Evolutionary conservation across 2,113 vertebrate species (phyloP).

Genomic region (Danio rerio): GRCz12tu NC_133188.1:19311501-19312000

Average conservation of each 20-base stretch:
- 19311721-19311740: slow-evolving; percentile 28
- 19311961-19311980: background rate
- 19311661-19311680: slow-evolving; percentile 45
- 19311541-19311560: slow-evolving; percentile 75
- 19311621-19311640: slow-evolving; percentile 52
- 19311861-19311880: slow-evolving; percentile 14
- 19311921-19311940: background rate
- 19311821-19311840: background rate
- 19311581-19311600: slow-evolving; percentile 67
- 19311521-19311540: slow-evolving; percentile 75
- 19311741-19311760: slow-evolving; percentile 36
- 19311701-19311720: slow-evolving; percentile 34
- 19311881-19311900: slow-evolving; percentile 7
- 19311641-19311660: slow-evolving; percentile 44
- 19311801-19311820: slow-evolving; percentile 12
- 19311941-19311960: background rate
- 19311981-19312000: background rate
- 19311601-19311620: slow-evolving; percentile 68
- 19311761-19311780: slow-evolving; percentile 33
- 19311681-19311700: slow-evolving; percentile 4
- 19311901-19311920: background rate
- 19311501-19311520: slow-evolving; percentile 72
- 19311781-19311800: slow-evolving; percentile 14
- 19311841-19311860: background rate
- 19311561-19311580: slow-evolving; percentile 76